Base-by-base conservation (phyloP, 2,888 invertebrate species). In the Fabriciana adippe region DNA sequence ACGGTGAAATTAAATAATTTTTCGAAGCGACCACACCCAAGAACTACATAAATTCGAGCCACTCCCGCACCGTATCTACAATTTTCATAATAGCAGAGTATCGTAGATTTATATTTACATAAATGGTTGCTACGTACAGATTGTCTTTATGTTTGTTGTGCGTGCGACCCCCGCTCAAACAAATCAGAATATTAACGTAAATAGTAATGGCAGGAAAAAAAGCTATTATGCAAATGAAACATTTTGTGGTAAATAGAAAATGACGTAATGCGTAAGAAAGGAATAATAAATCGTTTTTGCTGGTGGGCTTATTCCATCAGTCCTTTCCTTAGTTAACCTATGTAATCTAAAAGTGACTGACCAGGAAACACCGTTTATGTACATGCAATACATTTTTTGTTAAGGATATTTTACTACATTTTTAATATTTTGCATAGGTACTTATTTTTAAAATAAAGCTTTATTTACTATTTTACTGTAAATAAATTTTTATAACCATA, bases 191-290 rank as follows among this genome's bases (percentile, higher is more conserved):
- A 91, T 92, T 92, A 90, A 90, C 86, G 84, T 88, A 90, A 92
- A 89, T 90, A 90, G 88, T 89, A 87, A 89, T 87, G 87, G 85
- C 86, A 81, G 90, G 84, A 90, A 91, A 89, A 89, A 92, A 91
- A 89, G 90, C 90, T 88, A 91, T 92, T 92, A 92, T 92, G 92
- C 90, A 91, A 92, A 92, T 92, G 87, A 90, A 92, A 89, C 88
- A 88, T 90, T 90, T 91, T 88, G 88, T 88, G 88, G 90, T 90
- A 92, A 91, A 92, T 92, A 89, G 84, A 85, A 88, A 87, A 84
- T 88, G 90, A 89, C 87, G 86, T 91, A 87, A 89, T 85, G 79
- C 82, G 86, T 86, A 87, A 85, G 84, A 84, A 87, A 86, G 85
- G 83, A 85, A 86, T 85, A 88, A 90, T 90, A 86, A 89, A 90